Base-by-base conservation (phyloP, 2,888 invertebrate species). In the Baccha elongata region DNA sequence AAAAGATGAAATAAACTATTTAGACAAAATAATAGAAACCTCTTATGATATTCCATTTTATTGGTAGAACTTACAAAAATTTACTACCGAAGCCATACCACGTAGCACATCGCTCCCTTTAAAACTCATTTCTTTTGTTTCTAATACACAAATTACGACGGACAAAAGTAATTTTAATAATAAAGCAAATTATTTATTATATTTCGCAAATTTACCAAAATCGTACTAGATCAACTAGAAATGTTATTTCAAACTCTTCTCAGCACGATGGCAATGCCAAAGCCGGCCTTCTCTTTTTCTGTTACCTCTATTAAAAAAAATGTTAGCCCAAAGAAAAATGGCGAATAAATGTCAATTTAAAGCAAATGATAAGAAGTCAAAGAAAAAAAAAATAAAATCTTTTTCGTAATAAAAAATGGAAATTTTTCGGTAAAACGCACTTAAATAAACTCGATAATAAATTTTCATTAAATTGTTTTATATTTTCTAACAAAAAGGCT, bases 321-420 rank as follows among this genome's bases (percentile, higher is more conserved):
- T n/a, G n/a, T n/a, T 35, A 67, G n/a, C 44, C 10, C 40, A 64
- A 83, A 83, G 73, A 68, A 55, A 83, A 83, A 83, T 83, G 83
- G 83, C 83, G 83, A 76, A 55, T 78, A 83, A 83, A 76, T 83
- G 83, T 83, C 83, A 83, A 83, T 73, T 78, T 58, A 78, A 81
- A 81, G 81, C 76, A 62, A 81, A 81, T 76, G 83, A 83, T 83
- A 83, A 78, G 67, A 83, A 83, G 83, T 78, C 55, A 73, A 83
- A 83, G 17, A 52, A 15, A 52, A 64, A n/a, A 76, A 44, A 44
- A 44, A 44, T 19, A 44, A 3, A 58, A 81, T 76, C 62, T 78
- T 83, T 81, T 83, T 72, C 72, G 72, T 78, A 83, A 69, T 78
- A 73, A 83, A 78, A 78, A 83, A 78, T 60, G 60, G 83, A 83